Evolutionary conservation across 1,140 invertebrate genomes (phyloP), one percentile per base, ranked within the genome.

Genomic region (Cryptotermes secundus): DNA sequence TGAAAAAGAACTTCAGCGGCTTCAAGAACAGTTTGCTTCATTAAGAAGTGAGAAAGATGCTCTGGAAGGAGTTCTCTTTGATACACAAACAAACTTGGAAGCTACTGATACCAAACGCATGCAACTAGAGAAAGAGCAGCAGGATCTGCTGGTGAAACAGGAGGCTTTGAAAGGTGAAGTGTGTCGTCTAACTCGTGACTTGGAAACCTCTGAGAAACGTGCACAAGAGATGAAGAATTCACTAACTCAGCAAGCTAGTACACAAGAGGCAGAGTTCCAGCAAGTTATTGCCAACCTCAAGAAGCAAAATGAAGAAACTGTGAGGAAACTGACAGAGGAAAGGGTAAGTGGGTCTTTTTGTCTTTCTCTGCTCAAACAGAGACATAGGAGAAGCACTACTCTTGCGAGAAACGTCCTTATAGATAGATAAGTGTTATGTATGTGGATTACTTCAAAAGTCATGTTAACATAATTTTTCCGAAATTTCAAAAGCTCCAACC

Each of bases 1-100:
- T 85, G 95, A 96, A 81, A 96, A 96, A 89, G 95, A 97, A 87
- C 92, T 95, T 22, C 95, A 96, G 87, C 92, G 95, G 35, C 86
- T 93, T 26, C 93, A 95, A 90, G 95, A 96, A 87, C 92, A 95
- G 82, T 87, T 96, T 1, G 94, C 95, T 0, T 93, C 95, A 0
- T 88, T 95, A 36, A 91, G 95, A 22, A 93, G 93, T 3, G 96
- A 97, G 88, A 97, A 97, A 89, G 95, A 96, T 88, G 93, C 95
- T 0, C 89, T 97, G 9, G 96, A 97, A 89, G 95, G 94, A 14
- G 93, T 96, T 22, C 89, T 96, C 6, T 96, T 96, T 87, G 95
- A 96, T 86, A 95, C 95, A 0, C 94, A 96, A 87, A 95, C 94
- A 35, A 94, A 95, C 87, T 88, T 97, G 34, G 95, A 96, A 88